A percentile compares a stretch with the other conserved stretches of the same genome.
phyloP scores from a whole-genome alignment of 2,888 invertebrate genomes.

The Oscheius sp. region DNA sequence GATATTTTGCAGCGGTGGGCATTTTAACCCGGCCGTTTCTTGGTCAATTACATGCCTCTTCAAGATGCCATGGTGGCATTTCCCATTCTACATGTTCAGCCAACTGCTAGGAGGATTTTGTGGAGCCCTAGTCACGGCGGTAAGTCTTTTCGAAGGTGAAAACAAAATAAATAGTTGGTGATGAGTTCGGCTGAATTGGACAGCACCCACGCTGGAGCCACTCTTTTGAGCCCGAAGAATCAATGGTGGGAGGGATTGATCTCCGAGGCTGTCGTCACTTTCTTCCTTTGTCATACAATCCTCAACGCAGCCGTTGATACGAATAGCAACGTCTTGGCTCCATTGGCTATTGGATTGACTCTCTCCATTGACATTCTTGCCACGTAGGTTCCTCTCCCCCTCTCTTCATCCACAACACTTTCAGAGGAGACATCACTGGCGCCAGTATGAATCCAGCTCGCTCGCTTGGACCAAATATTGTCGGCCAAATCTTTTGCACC shows the following conservation, averaged over 20 bases:
- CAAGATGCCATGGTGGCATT: conserved; percentile 60
- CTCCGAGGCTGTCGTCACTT: conserved; percentile 66
- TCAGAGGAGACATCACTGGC: conserved; percentile 70
- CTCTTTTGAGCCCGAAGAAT: conserved; percentile 35
- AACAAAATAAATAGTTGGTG: conserved; percentile 32
- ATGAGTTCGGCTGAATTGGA: conserved; percentile 38
- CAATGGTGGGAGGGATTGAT: conserved; percentile 60
- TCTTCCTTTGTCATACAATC: conserved; percentile 70
- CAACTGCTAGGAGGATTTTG: conserved; percentile 70
- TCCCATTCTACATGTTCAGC: conserved; percentile 67
- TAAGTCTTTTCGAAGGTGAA: conserved; percentile 31
- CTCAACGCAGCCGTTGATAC: conserved; percentile 71
- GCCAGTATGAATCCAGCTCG: conserved; percentile 72
- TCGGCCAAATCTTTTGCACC: conserved; percentile 41
- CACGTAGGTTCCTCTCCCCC: conserved; percentile 56
- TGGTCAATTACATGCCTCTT: conserved; percentile 69
- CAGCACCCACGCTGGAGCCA: conserved; percentile 43
- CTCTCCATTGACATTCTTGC: conserved; percentile 70
- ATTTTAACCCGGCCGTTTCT: conserved; percentile 72
- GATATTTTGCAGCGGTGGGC: conserved; percentile 70
- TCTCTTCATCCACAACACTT: not conserved
- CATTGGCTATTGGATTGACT: conserved; percentile 71
- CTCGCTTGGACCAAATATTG: conserved; percentile 71
- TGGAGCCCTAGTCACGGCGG: conserved; percentile 63
- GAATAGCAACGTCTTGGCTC: conserved; percentile 66